Conservation (phyloP, 2,888 invertebrate genomes). For the Colletes collaris region DNA sequence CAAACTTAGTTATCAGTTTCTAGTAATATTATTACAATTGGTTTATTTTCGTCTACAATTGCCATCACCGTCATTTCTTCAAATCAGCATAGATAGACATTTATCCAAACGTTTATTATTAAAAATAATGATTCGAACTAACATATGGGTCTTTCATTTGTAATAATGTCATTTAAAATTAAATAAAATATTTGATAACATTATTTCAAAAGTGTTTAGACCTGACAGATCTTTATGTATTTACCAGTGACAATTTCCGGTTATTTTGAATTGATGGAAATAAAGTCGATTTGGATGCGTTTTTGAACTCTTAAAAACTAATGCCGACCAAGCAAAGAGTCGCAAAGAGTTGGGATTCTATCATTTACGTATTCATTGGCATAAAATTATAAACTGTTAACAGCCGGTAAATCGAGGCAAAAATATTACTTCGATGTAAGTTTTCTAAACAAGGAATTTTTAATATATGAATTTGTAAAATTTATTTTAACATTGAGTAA, state of each 20-base stretch:
- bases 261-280: background rate
- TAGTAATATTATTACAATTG: constrained; percentile 20
- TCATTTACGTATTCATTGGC: background rate
- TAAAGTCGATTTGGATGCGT: background rate
- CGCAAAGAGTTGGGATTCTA: constrained; percentile 23
- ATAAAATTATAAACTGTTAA: constrained; percentile 36
- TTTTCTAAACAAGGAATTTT: background rate
- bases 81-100: constrained; percentile 35
- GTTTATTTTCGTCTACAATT: background rate
- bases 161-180: background rate
- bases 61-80: constrained; percentile 20
- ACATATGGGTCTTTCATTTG: background rate
- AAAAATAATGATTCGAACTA: background rate
- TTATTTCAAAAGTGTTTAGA: background rate
- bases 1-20: constrained; percentile 9
- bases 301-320: constrained; percentile 41
- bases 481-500: background rate
- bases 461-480: background rate
- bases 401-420: constrained; percentile 29
- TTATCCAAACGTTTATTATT: constrained; percentile 21
- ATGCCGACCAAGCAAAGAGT: background rate
- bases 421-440: constrained; percentile 18
- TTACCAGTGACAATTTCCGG: background rate
- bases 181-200: background rate
- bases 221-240: background rate